A percentile compares a stretch with the other conserved stretches of the same genome.
phyloP scores from a whole-genome alignment of 2,888 invertebrate genomes.

The Stenotaenia linearis region DNA sequence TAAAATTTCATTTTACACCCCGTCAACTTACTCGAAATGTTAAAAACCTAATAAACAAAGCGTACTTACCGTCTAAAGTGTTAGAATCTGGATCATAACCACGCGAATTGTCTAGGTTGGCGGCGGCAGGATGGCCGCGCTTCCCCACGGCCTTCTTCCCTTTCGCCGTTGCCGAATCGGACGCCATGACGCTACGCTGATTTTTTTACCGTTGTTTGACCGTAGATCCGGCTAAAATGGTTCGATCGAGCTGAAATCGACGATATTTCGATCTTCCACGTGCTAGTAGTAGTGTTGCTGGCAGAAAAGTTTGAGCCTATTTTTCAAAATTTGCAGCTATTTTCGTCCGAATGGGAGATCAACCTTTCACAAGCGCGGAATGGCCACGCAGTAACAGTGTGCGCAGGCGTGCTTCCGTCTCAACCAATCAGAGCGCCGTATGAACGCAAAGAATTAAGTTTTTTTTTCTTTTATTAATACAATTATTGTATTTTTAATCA shows the following conservation, averaged over 20 bases:
- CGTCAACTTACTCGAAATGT: background rate
- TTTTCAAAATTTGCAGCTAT: slow-evolving; percentile 31
- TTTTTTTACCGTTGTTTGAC: background rate
- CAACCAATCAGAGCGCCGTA: slow-evolving; percentile 1
- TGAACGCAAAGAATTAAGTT: background rate
- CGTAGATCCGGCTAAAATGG: background rate
- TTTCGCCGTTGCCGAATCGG: slow-evolving; percentile 27
- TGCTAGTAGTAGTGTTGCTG: slow-evolving; percentile 27
- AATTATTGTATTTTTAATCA: background rate
- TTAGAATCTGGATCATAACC: background rate
- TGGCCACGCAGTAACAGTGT: slow-evolving; percentile 24
- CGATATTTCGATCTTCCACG: slow-evolving; percentile 29
- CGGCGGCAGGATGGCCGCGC: slow-evolving; percentile 4
- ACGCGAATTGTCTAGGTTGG: background rate
- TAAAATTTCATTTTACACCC: background rate
- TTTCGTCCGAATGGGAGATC: slow-evolving; percentile 28
- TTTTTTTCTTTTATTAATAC: slow-evolving; percentile 2
- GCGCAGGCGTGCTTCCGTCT: background rate
- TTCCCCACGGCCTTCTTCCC: slow-evolving; percentile 30
- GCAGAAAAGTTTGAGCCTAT: slow-evolving; percentile 26
- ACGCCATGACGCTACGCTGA: slow-evolving; percentile 7
- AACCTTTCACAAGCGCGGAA: slow-evolving; percentile 32
- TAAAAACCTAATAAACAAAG: background rate
- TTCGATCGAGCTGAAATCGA: background rate
- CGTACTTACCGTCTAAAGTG: slow-evolving; percentile 8